Base-by-base conservation (phyloP, 2,888 invertebrate species). In the Ectropis crepuscularia region DNA sequence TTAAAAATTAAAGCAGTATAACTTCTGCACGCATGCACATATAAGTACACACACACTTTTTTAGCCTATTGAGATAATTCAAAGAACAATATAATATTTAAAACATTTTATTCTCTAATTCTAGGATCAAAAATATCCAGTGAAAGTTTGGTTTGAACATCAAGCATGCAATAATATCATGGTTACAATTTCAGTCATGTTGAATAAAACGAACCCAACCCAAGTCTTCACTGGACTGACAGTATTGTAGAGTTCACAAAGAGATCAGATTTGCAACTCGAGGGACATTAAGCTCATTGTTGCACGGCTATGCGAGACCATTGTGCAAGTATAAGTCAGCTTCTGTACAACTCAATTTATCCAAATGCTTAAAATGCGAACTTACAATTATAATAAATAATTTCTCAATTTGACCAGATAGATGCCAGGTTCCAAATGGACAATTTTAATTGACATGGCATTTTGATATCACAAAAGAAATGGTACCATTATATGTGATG, bases 381-480 rank as follows among this genome's bases (percentile, higher is more conserved):
- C 88, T 84, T 84, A 89, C 82, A 87, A 81, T 85, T 86, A 83
- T 63, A 87, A 88, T 89, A 90, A 88, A 90, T 89, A 89, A 86
- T 87, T 85, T 87, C 78, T 82, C 72, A 81, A 78, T 76, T 83
- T 90, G 89, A 90, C 89, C 90, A 91, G 91, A 89, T 84, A 83
- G 74, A 85, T 89, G 90, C 86, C 90, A 90, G 84, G 78, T 74
- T 79, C 78, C 75, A 80, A 86, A 85, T 87, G 90, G 89, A 90
- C 89, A 91, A 88, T 83, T 89, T 88, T 90, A 90, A 90, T 90
- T 92, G 90, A 91, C 90, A 87, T 90, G 89, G 90, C 89, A 90
- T 87, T 79, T 74, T 83, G 77, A 78, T 90, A 90, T 90, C 90
- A 90, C 90, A 89, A 89, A 89, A 79, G 75, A 83, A 84, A 80